Percentiles rank a stretch among this genome's conserved stretches.
phyloP scores from a whole-genome alignment of 1,140 invertebrate genomes.

The Myzus persicae region DNA sequence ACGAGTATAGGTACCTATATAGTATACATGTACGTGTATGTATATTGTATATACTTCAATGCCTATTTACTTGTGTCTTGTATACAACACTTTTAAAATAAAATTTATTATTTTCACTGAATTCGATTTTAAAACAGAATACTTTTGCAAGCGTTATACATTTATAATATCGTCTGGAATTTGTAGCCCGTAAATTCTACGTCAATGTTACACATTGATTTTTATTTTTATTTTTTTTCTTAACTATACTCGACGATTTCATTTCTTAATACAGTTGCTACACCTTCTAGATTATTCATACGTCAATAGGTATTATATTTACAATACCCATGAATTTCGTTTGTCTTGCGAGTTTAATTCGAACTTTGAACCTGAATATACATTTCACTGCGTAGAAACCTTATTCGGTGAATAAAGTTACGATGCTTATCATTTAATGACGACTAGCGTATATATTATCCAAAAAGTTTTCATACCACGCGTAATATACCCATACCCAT shows the following conservation, averaged over 20 bases:
- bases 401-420: not conserved
- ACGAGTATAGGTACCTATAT: not conserved
- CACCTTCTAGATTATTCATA: not conserved
- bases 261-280: not conserved
- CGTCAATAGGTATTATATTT: not conserved
- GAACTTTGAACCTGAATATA: not conserved
- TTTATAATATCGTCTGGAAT: constrained; percentile 5
- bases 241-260: not conserved
- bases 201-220: not conserved
- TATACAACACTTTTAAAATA: constrained; percentile 8
- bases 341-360: not conserved
- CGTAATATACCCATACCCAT: not conserved
- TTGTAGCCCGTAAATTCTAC: not conserved
- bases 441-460: not conserved
- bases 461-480: not conserved
- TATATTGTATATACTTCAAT: not conserved
- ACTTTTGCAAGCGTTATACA: not conserved
- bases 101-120: not conserved
- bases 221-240: constrained; percentile 3
- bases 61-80: too few species aligned
- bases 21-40: too few species aligned
- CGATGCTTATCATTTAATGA: constrained; percentile 24
- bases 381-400: not conserved
- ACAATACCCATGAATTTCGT: not conserved
- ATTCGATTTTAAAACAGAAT: not conserved